phyloP scores from a whole-genome alignment of 2,797 vertebrate genomes.

The Alauda arvensis region DNA sequence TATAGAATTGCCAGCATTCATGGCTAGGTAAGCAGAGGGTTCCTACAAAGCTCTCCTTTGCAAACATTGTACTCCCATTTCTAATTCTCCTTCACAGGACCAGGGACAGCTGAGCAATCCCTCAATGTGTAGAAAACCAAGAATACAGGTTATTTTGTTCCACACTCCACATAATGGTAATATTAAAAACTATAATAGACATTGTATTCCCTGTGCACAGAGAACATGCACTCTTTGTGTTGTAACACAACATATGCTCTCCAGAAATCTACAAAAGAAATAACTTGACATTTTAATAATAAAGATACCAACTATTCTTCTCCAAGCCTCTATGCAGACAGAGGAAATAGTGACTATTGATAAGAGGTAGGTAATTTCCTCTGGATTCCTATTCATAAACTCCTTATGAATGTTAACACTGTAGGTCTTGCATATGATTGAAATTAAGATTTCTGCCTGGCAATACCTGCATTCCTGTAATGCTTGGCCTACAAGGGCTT shows the following conservation, averaged over 20 bases:
- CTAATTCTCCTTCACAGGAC: not conserved
- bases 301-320: conserved; percentile 39
- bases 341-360: conserved; percentile 52
- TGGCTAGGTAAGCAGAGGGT: not conserved
- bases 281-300: conserved; percentile 42
- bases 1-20: fast-evolving
- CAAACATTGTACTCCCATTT: not conserved
- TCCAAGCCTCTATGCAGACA: conserved; percentile 4
- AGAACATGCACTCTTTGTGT: not conserved
- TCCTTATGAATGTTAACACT: conserved; percentile 40
- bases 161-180: not conserved
- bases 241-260: not conserved
- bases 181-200: not conserved
- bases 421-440: not conserved
- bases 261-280: conserved; percentile 30
- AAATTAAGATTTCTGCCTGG: conserved; percentile 38
- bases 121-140: not conserved
- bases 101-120: not conserved
- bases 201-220: not conserved
- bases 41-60: not conserved
- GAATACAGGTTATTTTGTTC: not conserved
- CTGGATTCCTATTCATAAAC: conserved; percentile 47
- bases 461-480: conserved; percentile 15
- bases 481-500: conserved; percentile 17
- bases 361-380: conserved; percentile 66